These are phyloP conservation scores for Brachyhypopomus gauderio DNA, from an alignment of 2,113 vertebrate species.

Conservation along the genomic window DNA sequence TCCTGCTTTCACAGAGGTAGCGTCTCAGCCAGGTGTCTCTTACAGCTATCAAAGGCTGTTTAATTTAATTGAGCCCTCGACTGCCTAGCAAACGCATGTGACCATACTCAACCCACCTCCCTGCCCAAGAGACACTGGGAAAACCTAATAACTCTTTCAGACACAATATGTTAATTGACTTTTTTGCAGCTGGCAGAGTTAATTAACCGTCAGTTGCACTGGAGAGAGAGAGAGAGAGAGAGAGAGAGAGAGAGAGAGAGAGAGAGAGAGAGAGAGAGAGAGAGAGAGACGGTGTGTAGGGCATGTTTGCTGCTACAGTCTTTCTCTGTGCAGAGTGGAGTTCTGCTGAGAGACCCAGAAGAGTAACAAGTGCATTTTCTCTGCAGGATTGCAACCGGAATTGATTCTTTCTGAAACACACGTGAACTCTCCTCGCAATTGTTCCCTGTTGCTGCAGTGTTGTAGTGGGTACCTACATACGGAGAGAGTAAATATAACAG, in stretches of 20 bases:
- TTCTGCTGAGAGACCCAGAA: slow-evolving; percentile 33
- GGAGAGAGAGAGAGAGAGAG: slow-evolving; percentile 43
- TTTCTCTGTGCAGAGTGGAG: slow-evolving; percentile 36
- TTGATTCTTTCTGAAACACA: slow-evolving; percentile 6
- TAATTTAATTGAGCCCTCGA: slow-evolving; percentile 55
- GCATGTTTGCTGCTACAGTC: slow-evolving; percentile 43
- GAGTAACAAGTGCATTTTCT: slow-evolving; percentile 34
- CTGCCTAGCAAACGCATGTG: slow-evolving; percentile 42
- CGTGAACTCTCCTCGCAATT: slow-evolving; percentile 8
- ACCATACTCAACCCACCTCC: slow-evolving; percentile 56
- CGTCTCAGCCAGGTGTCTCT: slow-evolving; percentile 20
- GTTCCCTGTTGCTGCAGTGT: background rate
- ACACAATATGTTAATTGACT: slow-evolving; percentile 64
- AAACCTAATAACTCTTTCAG: slow-evolving; percentile 59
- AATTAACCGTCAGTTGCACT: slow-evolving; percentile 57
- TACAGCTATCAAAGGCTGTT: slow-evolving; percentile 49
- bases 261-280: slow-evolving; percentile 13
- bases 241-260: slow-evolving; percentile 11
- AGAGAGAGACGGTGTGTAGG: background rate
- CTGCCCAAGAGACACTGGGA: slow-evolving; percentile 50
- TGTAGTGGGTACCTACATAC: no score
- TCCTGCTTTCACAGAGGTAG: slow-evolving; percentile 22
- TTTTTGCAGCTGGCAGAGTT: slow-evolving; percentile 58
- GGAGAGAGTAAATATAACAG: no score
- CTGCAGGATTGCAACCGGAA: slow-evolving; percentile 18